Conservation (phyloP, 2,888 invertebrate genomes). For the Pogonocherus hispidulus region DNA sequence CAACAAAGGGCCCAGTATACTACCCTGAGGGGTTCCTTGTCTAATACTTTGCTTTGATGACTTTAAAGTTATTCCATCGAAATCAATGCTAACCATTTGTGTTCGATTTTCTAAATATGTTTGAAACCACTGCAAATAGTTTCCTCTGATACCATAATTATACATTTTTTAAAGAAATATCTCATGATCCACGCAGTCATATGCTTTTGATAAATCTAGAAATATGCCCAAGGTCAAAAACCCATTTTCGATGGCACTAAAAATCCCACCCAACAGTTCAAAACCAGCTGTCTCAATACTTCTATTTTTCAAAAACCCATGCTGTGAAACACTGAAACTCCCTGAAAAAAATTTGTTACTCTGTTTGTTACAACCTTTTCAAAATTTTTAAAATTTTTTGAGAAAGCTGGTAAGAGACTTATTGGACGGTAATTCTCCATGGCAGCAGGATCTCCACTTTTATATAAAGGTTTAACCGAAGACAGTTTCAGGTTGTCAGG, state of each 20-base stretch:
- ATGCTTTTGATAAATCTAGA: background rate
- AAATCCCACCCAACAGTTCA: too few species aligned
- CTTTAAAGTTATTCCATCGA: too few species aligned
- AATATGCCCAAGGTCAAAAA: background rate
- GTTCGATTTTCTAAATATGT: too few species aligned
- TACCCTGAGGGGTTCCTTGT: too few species aligned
- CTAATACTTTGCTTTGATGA: too few species aligned
- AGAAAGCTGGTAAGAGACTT: constrained; percentile 4
- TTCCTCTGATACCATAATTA: background rate
- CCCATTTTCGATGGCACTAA: background rate
- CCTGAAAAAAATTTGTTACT: background rate
- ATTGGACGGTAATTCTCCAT: constrained; percentile 16
- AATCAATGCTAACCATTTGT: too few species aligned
- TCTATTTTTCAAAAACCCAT: too few species aligned
- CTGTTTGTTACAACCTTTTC: background rate
- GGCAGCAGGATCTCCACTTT: constrained; percentile 8
- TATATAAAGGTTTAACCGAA: constrained; percentile 9
- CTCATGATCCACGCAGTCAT: background rate
- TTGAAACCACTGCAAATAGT: too few species aligned
- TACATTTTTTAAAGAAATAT: background rate
- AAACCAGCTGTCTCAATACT: background rate
- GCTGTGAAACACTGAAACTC: too few species aligned
- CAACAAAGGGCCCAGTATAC: too few species aligned
- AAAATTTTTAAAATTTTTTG: constrained; percentile 4
- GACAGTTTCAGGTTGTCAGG: constrained; percentile 29